Evolutionary conservation across 2,797 vertebrate species (phyloP).

Genomic region (Potorous gilbertii): DNA sequence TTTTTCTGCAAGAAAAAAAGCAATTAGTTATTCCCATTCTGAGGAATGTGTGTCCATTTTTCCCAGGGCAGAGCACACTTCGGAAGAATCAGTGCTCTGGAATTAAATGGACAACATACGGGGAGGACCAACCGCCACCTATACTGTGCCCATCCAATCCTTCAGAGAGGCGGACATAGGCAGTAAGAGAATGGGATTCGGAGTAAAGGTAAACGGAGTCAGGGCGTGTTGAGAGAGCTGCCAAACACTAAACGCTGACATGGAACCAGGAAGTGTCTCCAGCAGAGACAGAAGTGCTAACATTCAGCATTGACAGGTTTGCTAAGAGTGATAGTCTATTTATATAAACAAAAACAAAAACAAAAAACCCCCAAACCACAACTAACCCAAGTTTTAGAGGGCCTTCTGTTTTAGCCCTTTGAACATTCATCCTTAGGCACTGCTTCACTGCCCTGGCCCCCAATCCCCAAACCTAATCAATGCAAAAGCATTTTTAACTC

Average conservation of each 20-base stretch:
- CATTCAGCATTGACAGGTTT: conserved; percentile 83
- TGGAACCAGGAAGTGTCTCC: conserved; percentile 86
- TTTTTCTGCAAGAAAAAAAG: conserved; percentile 95
- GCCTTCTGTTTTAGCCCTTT: conserved; percentile 79
- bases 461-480: conserved; percentile 77
- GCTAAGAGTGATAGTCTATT: conserved; percentile 74
- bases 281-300: conserved; percentile 85
- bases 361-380: conserved; percentile 66
- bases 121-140: conserved; percentile 90
- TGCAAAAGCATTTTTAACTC: conserved; percentile 71
- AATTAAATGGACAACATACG: conserved; percentile 90
- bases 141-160: conserved; percentile 90
- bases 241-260: conserved; percentile 86
- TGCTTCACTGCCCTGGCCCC: conserved; percentile 80
- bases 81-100: conserved; percentile 91
- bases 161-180: conserved; percentile 87
- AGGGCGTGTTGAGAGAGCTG: conserved; percentile 89
- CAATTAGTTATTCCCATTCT: conserved; percentile 88
- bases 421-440: conserved; percentile 79
- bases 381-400: conserved; percentile 81
- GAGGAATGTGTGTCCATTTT: conserved; percentile 84
- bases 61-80: conserved; percentile 97
- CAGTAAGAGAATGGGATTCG: conserved; percentile 88
- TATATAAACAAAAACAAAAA: conserved; percentile 76
- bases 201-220: conserved; percentile 87